phyloP scores from a whole-genome alignment of 2,888 invertebrate species.

The Fragum whitleyi region DNA sequence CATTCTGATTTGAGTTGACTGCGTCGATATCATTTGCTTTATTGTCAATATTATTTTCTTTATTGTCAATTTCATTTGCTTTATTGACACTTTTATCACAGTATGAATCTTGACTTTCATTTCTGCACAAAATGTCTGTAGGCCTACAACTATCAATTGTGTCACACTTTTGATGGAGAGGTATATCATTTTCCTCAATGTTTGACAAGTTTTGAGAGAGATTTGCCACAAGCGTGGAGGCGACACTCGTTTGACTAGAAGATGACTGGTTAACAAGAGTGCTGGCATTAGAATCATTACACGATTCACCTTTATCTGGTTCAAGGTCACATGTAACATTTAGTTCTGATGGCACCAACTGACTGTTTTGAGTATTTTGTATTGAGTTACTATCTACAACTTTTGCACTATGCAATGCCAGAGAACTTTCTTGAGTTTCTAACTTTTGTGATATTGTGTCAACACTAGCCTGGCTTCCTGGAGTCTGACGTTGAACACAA shows the following conservation, averaged over 20 bases:
- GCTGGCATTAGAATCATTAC: slow-evolving; percentile 58
- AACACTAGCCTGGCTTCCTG: neutral
- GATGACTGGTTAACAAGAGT: slow-evolving; percentile 60
- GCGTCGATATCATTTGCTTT: neutral
- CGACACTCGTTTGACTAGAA: slow-evolving; percentile 57
- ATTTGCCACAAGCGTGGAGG: slow-evolving; percentile 55
- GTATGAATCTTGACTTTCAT: neutral
- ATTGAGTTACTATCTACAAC: neutral
- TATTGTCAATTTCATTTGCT: neutral
- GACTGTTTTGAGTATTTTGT: neutral
- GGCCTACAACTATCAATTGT: neutral
- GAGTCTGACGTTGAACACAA: neutral
- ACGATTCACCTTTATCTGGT: neutral
- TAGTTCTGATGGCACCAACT: neutral
- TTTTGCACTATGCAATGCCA: neutral
- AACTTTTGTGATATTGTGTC: neutral
- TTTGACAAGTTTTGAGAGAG: slow-evolving; percentile 55
- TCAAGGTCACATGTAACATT: slow-evolving; percentile 1
- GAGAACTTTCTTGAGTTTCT: neutral
- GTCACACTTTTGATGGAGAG: neutral
- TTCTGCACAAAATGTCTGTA: neutral
- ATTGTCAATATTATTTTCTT: neutral
- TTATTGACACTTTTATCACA: neutral
- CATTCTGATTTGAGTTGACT: neutral
- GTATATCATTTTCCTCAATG: slow-evolving; percentile 25